Base-by-base conservation (phyloP, 53 echinoderm and acorn worm species). In the Echinarachnius parma region DNA sequence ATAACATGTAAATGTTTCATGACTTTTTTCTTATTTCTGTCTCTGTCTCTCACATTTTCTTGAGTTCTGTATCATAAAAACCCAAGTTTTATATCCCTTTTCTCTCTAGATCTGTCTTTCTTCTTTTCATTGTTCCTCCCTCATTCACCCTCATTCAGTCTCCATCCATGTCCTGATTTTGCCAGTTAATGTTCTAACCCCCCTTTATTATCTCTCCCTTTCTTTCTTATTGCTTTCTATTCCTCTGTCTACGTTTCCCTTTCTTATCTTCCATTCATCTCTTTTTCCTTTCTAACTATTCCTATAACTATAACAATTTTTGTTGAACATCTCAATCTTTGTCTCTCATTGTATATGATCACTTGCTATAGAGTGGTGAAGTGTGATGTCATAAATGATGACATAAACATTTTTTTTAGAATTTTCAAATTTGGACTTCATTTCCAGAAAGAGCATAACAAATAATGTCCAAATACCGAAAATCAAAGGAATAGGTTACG, bases 21-120 rank as follows among this genome's bases (percentile, higher is more conserved):
- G n/a, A 1, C 34, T 5, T 42, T 62, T 24, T 15, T 42, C 23
- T 42, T 4, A 7, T 62, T 39, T 61, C 22, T 35, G n/a, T 34
- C 61, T 61, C 61, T 61, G 20, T 19, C 58, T 14, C 58, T 58
- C 10, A 28, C 15, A 1, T 29, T 58, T 28, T 52, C 22, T 52
- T 52, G 15, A 28, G 27, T 5, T 56, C 28, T 8, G 9, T 28
- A 9, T 55, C 4, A 2, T 53, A 7, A 9, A 23, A 9, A 23
- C 24, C 26, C 15, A 14, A 9, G 5, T 27, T 4, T 29, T 27
- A 26, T 27, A 26, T 55, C 0, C 26, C 53, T 21, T 2, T n/a
- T 45, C n/a, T 3, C 19, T 23, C 7, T 23, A 49, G 20, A 21
- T 49, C 20, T 11, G 19, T 23, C 21, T 19, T 9, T 19, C 8